Base-by-base conservation (phyloP, 2,113 vertebrate genomes). In the Ictalurus punctatus region DNA sequence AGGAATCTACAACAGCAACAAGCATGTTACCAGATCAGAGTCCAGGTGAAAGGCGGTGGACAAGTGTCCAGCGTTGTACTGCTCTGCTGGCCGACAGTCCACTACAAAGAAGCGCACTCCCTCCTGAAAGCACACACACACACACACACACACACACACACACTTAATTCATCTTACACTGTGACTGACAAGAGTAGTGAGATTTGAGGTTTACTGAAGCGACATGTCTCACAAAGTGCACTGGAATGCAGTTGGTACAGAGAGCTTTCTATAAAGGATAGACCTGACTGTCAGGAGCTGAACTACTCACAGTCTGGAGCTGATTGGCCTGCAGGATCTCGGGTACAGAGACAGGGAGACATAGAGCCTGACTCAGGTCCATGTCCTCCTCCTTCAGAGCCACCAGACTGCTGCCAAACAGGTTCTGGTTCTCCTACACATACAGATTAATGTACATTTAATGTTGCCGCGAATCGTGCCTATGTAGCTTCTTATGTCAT, bases 281-380 rank as follows among this genome's bases (percentile, higher is more conserved):
- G 17, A 58, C 9, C 52, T n/a, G 48, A 56, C 52, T 10, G 25
- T 30, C 16, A 65, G 10, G 52, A 17, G 6, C 30, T 82, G 30
- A 37, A 58, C 17, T 52, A 94, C 96, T 96, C 85, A 99, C 98
- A 95, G 96, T 97, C 93, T 98, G 97, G 27, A 97, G 96, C 94
- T 99, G 98, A 95, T 99, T 99, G 91, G 98, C 98, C 95, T 99
- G 98, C 91, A 99, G 96, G 90, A 99, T 98, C 93, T 99, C 98
- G 2, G 98, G 97, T 84, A 99, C 98, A 0, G 98, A 99, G 91
- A 99, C 94, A 0, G 97, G 97, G 85, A 99, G 94, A 93, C 98
- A 99, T 80, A 99, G 95, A 0, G 98, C 98, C 91, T 99, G 98
- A 93, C 98, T 99, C 90, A 99, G 94, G 91, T 99, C 98, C 87